These are phyloP conservation scores for Trigoniulus corallinus DNA, from an alignment of 1,140 invertebrate genomes.

Conservation along the genomic window DNA sequence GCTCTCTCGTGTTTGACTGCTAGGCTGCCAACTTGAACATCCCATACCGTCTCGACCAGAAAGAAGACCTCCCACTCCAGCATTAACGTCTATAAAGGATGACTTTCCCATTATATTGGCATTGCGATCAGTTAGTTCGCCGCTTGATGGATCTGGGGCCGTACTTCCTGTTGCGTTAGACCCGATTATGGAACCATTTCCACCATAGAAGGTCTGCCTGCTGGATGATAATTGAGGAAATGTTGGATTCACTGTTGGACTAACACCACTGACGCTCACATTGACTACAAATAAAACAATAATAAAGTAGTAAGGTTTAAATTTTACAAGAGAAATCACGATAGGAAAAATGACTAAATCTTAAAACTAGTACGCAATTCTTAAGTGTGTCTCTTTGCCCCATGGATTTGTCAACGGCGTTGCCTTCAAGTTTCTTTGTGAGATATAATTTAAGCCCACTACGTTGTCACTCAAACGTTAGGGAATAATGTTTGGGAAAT, in stretches of 20 bases:
- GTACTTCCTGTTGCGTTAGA: no score
- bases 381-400: no score
- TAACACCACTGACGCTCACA: conserved; percentile 31
- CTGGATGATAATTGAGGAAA: background rate
- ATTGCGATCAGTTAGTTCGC: conserved; percentile 5
- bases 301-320: background rate
- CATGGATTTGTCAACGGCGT: no score
- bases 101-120: background rate
- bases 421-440: no score
- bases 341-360: background rate
- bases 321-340: background rate
- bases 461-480: no score
- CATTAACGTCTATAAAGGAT: no score
- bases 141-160: conserved; percentile 3
- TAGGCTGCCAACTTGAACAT: background rate
- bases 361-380: no score
- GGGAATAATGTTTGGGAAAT: no score
- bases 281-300: conserved; percentile 22
- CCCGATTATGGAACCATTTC: no score
- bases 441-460: no score
- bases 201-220: no score
- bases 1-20: conserved; percentile 12
- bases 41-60: background rate
- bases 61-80: background rate
- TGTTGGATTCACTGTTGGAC: conserved; percentile 35